These are phyloP conservation scores for Orchestes rusci DNA, from an alignment of 2,888 invertebrate genomes.

Conservation along the genomic window DNA sequence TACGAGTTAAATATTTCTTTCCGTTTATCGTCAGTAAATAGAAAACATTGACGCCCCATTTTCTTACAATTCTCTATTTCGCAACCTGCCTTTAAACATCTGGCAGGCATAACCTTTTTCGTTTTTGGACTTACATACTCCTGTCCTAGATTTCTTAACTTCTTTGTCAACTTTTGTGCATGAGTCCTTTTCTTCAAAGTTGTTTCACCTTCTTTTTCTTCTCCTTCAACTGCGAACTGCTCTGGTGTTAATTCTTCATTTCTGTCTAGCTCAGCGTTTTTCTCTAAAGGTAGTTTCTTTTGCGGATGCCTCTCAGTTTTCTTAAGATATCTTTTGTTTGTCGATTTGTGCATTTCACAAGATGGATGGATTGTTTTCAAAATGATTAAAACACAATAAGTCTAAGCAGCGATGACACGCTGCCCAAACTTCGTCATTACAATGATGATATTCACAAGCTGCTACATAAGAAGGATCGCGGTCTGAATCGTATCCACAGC, in stretches of 20 bases:
- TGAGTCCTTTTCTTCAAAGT: constrained; percentile 1
- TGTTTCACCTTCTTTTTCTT: constrained; percentile 2
- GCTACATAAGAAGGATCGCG: no score
- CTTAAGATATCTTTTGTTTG: no score
- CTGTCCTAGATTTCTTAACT: constrained; percentile 13
- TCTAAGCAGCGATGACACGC: constrained; percentile 6
- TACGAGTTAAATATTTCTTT: constrained; percentile 10
- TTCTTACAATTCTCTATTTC: constrained; percentile 12
- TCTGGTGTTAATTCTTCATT: constrained; percentile 3
- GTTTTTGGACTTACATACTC: constrained; percentile 14
- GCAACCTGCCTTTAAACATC: constrained; percentile 13
- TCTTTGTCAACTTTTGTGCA: constrained; percentile 15
- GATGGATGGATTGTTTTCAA: constrained; percentile 4
- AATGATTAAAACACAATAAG: constrained; percentile 11
- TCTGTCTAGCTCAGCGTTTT: no score
- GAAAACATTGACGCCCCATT: constrained; percentile 8
- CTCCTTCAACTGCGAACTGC: constrained; percentile 1
- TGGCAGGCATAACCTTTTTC: constrained; percentile 13
- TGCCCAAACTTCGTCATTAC: constrained; percentile 9
- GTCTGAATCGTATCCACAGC: no score
- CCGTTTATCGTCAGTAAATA: constrained; percentile 13
- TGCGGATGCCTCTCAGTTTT: no score
- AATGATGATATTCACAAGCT: constrained; percentile 1
- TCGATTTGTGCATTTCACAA: not conserved
- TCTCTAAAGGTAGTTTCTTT: no score